Evolutionary conservation across 1,140 invertebrate genomes (phyloP).

Genomic region (Meloidogyne chitwoodi): DNA sequence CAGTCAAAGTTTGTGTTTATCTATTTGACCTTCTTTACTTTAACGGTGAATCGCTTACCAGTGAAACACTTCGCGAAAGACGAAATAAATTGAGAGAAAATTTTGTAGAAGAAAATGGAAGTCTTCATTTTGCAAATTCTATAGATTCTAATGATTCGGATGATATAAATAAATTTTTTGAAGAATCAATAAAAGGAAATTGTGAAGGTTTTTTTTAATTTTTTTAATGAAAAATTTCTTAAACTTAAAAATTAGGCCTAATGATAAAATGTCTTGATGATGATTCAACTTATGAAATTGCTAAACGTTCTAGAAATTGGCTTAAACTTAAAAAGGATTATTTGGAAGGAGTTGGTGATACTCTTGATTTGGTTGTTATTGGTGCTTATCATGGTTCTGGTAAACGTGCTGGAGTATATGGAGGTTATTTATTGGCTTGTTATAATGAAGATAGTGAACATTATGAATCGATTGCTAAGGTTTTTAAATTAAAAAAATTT

Average conservation of each 20-base stretch:
- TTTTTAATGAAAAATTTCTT: too few species aligned
- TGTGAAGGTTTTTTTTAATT: constrained; percentile 72
- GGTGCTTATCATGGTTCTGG: constrained; percentile 90
- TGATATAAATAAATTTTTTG: constrained; percentile 86
- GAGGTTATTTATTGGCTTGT: constrained; percentile 93
- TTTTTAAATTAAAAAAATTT: constrained; percentile 61
- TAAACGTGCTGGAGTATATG: constrained; percentile 86
- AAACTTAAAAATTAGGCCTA: too few species aligned
- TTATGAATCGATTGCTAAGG: constrained; percentile 86
- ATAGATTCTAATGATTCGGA: constrained; percentile 81
- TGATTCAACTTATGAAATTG: constrained; percentile 94
- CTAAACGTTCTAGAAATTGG: constrained; percentile 82
- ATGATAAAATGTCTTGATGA: constrained; percentile 95
- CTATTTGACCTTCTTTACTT: constrained; percentile 94
- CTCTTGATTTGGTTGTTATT: constrained; percentile 85
- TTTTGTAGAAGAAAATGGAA: constrained; percentile 67
- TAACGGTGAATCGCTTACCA: constrained; percentile 82
- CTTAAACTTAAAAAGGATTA: constrained; percentile 88
- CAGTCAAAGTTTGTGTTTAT: constrained; percentile 94
- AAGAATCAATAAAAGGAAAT: constrained; percentile 90
- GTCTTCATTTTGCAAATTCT: constrained; percentile 82
- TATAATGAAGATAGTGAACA: constrained; percentile 87
- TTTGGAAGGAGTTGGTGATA: constrained; percentile 87
- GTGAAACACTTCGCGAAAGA: constrained; percentile 73
- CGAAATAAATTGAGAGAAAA: constrained; percentile 71